These are phyloP conservation scores for Garrulus glandarius DNA, from an alignment of 2,797 vertebrate species.

Conservation along the genomic window DNA sequence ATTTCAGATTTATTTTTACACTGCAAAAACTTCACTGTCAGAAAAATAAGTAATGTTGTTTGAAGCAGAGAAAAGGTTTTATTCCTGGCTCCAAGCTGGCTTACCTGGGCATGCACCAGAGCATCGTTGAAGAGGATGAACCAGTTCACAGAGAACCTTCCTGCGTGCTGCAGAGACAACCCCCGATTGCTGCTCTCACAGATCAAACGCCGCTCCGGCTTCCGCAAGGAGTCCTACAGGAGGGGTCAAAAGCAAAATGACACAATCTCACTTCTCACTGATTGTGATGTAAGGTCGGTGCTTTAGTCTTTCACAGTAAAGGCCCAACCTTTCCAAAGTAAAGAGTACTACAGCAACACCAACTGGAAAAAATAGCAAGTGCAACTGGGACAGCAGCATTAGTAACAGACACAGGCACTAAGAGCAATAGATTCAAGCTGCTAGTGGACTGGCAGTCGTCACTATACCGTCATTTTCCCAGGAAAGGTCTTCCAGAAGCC, in stretches of 20 bases:
- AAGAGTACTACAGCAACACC: neutral
- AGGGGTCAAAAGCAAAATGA: neutral
- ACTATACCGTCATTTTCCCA: slow-evolving; percentile 93
- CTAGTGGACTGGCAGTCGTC: neutral
- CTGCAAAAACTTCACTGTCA: neutral
- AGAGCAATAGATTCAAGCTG: neutral
- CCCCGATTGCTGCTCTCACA: slow-evolving; percentile 92
- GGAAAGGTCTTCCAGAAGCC: slow-evolving; percentile 98
- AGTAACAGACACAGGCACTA: neutral
- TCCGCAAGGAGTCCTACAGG: slow-evolving; percentile 86
- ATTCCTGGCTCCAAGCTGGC: neutral
- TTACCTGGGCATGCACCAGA: slow-evolving; percentile 93
- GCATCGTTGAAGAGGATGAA: slow-evolving; percentile 94
- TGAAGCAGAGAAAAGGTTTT: neutral
- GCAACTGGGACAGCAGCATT: neutral
- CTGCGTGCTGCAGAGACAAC: slow-evolving; percentile 88
- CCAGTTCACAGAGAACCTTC: slow-evolving; percentile 92
- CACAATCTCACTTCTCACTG: neutral
- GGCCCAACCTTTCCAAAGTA: neutral
- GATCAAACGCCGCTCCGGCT: slow-evolving; percentile 87
- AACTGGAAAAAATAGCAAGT: neutral
- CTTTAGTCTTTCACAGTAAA: neutral
- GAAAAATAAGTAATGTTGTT: fast-evolving
- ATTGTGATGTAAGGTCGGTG: neutral
- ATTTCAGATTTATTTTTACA: neutral